These are phyloP conservation scores for Atlantisia rogersi DNA, from an alignment of 2,113 vertebrate species.

Conservation along the genomic window DNA sequence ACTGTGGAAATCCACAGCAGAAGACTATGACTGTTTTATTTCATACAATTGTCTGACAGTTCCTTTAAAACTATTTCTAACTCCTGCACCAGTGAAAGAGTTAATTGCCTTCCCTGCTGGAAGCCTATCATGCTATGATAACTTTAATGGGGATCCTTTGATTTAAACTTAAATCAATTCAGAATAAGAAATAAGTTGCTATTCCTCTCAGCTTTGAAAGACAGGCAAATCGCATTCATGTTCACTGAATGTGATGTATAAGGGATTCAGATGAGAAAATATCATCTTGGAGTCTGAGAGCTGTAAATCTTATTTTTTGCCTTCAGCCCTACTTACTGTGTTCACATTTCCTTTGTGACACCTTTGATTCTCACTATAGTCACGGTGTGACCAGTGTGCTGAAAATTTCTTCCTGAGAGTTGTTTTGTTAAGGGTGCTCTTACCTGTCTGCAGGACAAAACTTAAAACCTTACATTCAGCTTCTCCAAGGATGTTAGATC, in stretches of 20 bases:
- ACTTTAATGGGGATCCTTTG: conserved; percentile 6
- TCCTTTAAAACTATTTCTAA: neutral
- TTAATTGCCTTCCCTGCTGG: conserved; percentile 8
- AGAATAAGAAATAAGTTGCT: conserved; percentile 20
- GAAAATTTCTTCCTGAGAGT: neutral
- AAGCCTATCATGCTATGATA: conserved; percentile 3
- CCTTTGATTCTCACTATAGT: neutral
- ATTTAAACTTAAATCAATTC: conserved; percentile 38
- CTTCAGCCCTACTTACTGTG: neutral
- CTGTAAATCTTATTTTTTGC: neutral
- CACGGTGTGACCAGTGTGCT: accelerated
- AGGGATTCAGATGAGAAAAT: neutral
- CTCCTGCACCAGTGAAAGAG: neutral
- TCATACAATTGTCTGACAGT: neutral
- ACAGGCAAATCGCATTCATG: neutral
- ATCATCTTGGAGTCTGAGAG: neutral
- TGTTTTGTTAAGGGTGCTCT: neutral
- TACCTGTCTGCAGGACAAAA: neutral
- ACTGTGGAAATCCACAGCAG: neutral
- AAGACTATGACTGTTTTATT: neutral
- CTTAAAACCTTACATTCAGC: neutral
- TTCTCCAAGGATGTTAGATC: neutral
- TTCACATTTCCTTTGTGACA: neutral
- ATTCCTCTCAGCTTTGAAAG: conserved; percentile 33
- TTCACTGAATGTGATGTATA: neutral